Evolutionary conservation across 2,113 vertebrate genomes (phyloP).

Genomic region (Orthonyx spaldingii): DNA sequence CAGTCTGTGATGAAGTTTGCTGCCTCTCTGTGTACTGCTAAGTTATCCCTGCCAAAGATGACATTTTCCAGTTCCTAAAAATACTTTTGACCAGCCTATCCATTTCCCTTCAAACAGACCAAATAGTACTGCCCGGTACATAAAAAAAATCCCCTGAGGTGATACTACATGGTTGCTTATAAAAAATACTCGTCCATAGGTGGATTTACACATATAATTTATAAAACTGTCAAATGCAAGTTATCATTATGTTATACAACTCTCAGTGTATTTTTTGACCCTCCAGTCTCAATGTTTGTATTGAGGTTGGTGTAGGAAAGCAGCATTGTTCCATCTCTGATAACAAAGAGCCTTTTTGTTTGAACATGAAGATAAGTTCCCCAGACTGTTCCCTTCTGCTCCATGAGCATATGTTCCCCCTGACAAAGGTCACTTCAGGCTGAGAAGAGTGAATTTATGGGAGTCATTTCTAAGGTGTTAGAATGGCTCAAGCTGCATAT

Average conservation of each 20-base stretch:
- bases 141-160: neutral
- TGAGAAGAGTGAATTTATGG: neutral
- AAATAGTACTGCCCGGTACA: neutral
- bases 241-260: neutral
- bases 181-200: neutral
- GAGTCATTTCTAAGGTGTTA: neutral
- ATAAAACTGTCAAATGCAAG: neutral
- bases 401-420: neutral
- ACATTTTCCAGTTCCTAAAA: slow-evolving; percentile 52
- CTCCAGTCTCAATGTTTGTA: neutral
- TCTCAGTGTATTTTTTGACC: neutral
- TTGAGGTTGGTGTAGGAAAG: neutral
- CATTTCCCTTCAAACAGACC: neutral
- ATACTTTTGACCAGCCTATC: neutral
- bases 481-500: neutral
- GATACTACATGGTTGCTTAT: neutral
- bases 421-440: neutral
- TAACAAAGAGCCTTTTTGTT: neutral
- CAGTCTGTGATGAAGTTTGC: neutral
- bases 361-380: neutral
- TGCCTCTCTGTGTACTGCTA: slow-evolving; percentile 16
- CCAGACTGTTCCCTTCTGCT: neutral
- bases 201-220: neutral
- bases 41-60: slow-evolving; percentile 42
- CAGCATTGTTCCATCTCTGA: neutral